Evolutionary conservation across 2,113 vertebrate genomes (phyloP).

Genomic region (Riparia riparia): DNA sequence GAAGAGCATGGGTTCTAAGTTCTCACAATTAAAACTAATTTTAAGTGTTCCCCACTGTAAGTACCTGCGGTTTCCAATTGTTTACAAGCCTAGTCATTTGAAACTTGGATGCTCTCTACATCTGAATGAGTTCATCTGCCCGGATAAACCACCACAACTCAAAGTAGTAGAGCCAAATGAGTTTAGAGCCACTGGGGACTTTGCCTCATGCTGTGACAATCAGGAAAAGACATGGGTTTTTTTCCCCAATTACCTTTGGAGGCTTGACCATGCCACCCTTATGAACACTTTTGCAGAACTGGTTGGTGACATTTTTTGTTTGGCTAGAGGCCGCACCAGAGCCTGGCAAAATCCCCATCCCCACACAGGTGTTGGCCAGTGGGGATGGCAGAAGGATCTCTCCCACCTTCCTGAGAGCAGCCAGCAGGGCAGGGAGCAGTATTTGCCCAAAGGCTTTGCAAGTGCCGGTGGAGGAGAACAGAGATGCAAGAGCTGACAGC

Average conservation of each 20-base stretch:
- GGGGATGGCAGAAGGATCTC: neutral
- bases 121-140: neutral
- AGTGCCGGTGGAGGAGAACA: neutral
- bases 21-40: neutral
- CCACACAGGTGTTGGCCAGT: accelerated
- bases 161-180: neutral
- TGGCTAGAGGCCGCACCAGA: accelerated
- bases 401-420: neutral
- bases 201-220: neutral
- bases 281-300: accelerated
- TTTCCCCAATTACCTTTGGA: neutral
- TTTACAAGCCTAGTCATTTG: neutral
- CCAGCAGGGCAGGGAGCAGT: neutral
- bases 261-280: neutral
- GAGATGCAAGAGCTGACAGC: accelerated
- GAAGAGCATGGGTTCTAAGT: neutral
- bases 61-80: neutral
- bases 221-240: accelerated
- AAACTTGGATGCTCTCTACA: neutral
- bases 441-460: neutral
- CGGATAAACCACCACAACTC: neutral
- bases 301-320: neutral
- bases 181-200: neutral
- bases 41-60: neutral
- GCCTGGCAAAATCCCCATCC: accelerated